A percentile compares a stretch with the other conserved stretches of the same genome.
phyloP scores from a whole-genome alignment of 2,797 vertebrate genomes.

The Holocentrus rufus region DNA sequence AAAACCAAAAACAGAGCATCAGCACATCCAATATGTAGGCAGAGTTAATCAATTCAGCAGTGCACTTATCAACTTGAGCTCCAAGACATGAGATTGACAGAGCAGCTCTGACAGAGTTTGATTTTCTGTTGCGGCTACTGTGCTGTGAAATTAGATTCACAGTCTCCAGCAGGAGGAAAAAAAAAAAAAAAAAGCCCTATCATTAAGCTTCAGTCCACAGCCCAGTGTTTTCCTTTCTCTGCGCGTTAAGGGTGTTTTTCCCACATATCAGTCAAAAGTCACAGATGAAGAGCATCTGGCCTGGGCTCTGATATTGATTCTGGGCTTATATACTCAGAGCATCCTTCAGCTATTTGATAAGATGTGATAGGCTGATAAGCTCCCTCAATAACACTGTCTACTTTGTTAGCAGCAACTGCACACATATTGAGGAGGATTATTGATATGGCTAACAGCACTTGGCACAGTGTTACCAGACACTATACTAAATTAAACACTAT shows the following conservation, averaged over 20 bases:
- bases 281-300: conserved; percentile 77
- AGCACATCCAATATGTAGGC: conserved; percentile 71
- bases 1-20: conserved; percentile 52
- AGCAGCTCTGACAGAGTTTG: conserved; percentile 81
- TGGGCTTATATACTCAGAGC: conserved; percentile 76
- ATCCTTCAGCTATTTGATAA: conserved; percentile 81
- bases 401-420: conserved; percentile 78
- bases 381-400: conserved; percentile 79
- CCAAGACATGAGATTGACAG: conserved; percentile 80
- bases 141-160: conserved; percentile 87
- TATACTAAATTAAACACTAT: conserved; percentile 82
- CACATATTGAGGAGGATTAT: conserved; percentile 82
- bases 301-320: conserved; percentile 79
- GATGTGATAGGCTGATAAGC: conserved; percentile 83
- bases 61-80: conserved; percentile 80
- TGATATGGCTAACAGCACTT: conserved; percentile 83
- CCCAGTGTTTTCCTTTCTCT: conserved; percentile 74
- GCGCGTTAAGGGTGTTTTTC: conserved; percentile 71
- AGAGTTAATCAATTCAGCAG: conserved; percentile 82
- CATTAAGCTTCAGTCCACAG: conserved; percentile 76
- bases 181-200: conserved; percentile 44
- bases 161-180: conserved; percentile 71
- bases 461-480: conserved; percentile 79
- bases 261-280: conserved; percentile 82
- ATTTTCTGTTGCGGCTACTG: conserved; percentile 83